Evolutionary conservation across 2,113 vertebrate genomes (phyloP).

Genomic region (Aphelocoma coerulescens): DNA sequence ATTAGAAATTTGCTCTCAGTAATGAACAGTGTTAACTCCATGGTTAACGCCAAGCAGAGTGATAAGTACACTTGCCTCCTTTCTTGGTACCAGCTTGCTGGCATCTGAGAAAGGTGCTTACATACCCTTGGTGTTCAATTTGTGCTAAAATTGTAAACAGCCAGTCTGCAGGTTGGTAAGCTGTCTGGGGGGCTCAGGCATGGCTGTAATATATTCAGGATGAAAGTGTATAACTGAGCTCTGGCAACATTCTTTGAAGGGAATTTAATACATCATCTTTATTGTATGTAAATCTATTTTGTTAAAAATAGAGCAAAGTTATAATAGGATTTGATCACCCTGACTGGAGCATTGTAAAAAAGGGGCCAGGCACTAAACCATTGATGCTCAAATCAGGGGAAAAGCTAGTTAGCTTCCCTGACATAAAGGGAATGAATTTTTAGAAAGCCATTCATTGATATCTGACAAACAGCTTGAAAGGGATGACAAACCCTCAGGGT

Average conservation of each 20-base stretch:
- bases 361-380: slow-evolving; percentile 19
- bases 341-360: slow-evolving; percentile 28
- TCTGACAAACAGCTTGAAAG: slow-evolving; percentile 62
- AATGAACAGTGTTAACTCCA: not conserved
- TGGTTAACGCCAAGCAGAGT: not conserved
- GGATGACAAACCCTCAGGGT: slow-evolving; percentile 53
- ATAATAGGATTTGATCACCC: slow-evolving; percentile 49
- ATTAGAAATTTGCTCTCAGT: not conserved
- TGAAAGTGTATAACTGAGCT: not conserved
- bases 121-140: not conserved
- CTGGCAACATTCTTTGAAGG: not conserved
- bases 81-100: not conserved
- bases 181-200: not conserved
- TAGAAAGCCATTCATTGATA: not conserved
- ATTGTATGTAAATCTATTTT: slow-evolving; percentile 30
- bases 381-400: slow-evolving; percentile 28
- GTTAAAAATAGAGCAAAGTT: slow-evolving; percentile 25
- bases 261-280: slow-evolving; percentile 12
- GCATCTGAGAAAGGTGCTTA: not conserved
- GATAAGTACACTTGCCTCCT: not conserved
- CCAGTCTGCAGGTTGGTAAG: not conserved
- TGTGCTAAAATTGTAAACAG: not conserved
- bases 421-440: not conserved
- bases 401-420: slow-evolving; percentile 37
- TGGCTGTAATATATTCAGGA: not conserved